These are phyloP conservation scores for Frieseomelitta varia DNA, from an alignment of 1,140 invertebrate species.

Conservation along the genomic window DNA sequence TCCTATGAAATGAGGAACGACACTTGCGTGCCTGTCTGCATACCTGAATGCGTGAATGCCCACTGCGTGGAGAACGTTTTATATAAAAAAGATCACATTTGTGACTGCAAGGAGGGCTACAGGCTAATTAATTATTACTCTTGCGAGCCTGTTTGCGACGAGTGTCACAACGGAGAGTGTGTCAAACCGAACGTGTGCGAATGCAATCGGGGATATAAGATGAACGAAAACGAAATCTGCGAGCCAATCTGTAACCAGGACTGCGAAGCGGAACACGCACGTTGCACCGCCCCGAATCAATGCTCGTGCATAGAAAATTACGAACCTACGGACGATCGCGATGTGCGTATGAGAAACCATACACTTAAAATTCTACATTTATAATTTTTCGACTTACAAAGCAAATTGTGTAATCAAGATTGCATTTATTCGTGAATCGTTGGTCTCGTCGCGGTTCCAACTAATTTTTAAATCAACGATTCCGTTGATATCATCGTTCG, in stretches of 20 bases:
- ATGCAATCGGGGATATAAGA: conserved; percentile 41
- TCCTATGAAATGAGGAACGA: conserved; percentile 78
- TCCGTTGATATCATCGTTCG: too few relatives aligned
- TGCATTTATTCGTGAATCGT: too few relatives aligned
- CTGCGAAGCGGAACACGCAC: conserved; percentile 56
- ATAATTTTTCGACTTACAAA: too few relatives aligned
- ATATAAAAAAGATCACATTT: conserved; percentile 78
- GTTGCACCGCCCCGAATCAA: conserved; percentile 61
- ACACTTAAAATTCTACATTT: too few relatives aligned
- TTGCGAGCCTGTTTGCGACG: conserved; percentile 84
- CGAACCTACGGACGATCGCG: neutral
- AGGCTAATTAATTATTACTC: neutral
- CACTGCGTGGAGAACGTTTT: conserved; percentile 84
- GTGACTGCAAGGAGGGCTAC: fast-evolving
- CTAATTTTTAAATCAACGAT: too few relatives aligned
- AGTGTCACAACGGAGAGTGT: conserved; percentile 64
- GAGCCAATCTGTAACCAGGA: conserved; percentile 48
- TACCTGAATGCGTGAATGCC: conserved; percentile 83
- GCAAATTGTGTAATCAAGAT: too few relatives aligned
- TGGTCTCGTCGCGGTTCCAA: too few relatives aligned
- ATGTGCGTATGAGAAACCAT: neutral
- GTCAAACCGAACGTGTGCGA: conserved; percentile 55
- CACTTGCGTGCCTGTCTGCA: conserved; percentile 84
- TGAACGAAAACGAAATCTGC: neutral
- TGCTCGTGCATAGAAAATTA: conserved; percentile 67